These are phyloP conservation scores for Myotis lucifugus DNA, from an alignment of 2,113 vertebrate species.

Conservation along the genomic window DNA sequence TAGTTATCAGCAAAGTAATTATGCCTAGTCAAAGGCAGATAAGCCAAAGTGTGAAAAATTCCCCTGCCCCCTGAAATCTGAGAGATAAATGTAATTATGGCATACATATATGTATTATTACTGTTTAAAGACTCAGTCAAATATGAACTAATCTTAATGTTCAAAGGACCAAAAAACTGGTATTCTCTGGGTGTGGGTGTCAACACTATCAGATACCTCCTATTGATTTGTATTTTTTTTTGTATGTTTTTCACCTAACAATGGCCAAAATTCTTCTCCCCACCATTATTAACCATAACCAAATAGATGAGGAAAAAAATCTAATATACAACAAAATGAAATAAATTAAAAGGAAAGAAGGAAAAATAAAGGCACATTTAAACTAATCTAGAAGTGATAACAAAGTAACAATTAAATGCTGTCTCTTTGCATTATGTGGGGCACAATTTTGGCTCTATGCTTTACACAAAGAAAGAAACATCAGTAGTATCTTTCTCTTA, in stretches of 20 bases:
- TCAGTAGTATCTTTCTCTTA: not conserved
- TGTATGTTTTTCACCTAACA: not conserved
- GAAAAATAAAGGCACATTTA: not conserved
- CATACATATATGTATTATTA: not conserved
- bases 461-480: not conserved
- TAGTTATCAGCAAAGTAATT: not conserved
- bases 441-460: not conserved
- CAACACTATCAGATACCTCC: not conserved
- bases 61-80: not conserved
- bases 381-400: not conserved
- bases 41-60: not conserved
- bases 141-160: not conserved
- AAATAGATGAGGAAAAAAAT: not conserved
- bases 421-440: not conserved
- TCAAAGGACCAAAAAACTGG: not conserved
- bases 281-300: not conserved
- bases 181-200: not conserved
- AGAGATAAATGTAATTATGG: not conserved
- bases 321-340: not conserved
- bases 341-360: not conserved
- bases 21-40: not conserved
- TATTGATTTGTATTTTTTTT: not conserved
- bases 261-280: not conserved
- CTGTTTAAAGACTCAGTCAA: constrained; percentile 26
- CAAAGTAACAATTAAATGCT: not conserved